phyloP scores from a whole-genome alignment of 2,888 invertebrate species.

The Allygus modestus region DNA sequence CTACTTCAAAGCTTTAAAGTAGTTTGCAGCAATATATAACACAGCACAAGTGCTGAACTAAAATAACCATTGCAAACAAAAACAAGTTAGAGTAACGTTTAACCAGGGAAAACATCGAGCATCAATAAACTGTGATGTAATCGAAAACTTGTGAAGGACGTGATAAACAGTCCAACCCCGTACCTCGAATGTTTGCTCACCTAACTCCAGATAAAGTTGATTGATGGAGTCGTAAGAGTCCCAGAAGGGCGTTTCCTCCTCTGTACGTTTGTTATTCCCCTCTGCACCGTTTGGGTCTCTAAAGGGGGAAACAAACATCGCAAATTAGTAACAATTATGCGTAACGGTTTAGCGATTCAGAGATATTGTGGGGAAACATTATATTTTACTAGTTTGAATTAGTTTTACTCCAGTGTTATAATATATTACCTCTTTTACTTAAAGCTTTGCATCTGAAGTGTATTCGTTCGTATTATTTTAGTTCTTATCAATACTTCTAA shows the following conservation, averaged over 20 bases:
- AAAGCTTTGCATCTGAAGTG: too few species aligned
- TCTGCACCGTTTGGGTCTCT: conserved; percentile 83
- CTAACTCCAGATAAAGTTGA: conserved; percentile 87
- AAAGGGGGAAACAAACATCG: conserved; percentile 72
- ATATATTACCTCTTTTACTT: too few species aligned
- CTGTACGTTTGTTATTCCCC: conserved; percentile 66
- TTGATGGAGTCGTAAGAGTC: conserved; percentile 94
- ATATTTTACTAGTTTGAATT: too few species aligned
- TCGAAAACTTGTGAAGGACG: conserved; percentile 11
- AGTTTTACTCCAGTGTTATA: too few species aligned
- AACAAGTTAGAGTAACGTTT: conserved; percentile 3
- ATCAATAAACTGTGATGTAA: conserved; percentile 1
- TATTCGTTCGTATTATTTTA: too few species aligned
- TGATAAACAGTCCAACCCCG: not conserved
- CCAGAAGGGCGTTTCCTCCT: conserved; percentile 85
- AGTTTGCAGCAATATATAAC: too few species aligned
- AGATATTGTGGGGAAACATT: too few species aligned
- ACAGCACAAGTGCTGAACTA: not conserved
- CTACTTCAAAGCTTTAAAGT: too few species aligned
- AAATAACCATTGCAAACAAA: not conserved
- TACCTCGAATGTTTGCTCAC: conserved; percentile 67
- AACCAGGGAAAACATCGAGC: not conserved
- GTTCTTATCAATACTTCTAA: too few species aligned
- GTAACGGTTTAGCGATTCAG: too few species aligned
- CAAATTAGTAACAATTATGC: too few species aligned